Percentiles rank a stretch among this genome's conserved stretches.
phyloP scores from a whole-genome alignment of 1,140 invertebrate species.

The Bursaphelenchus mucronatus region DNA sequence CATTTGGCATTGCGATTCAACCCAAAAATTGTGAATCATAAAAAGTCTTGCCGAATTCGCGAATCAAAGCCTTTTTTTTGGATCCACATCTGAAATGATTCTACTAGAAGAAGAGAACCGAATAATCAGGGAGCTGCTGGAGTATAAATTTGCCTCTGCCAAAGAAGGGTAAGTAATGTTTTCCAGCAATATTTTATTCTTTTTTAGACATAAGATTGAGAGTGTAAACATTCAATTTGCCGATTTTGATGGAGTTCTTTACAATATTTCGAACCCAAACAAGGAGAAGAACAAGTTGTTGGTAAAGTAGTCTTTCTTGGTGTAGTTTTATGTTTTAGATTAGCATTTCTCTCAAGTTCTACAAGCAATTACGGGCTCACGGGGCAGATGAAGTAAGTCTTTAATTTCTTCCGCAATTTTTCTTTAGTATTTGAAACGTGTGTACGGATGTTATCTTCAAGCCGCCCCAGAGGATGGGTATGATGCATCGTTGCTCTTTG shows the following conservation, averaged over 20 bases:
- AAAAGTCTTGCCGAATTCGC: too few species aligned
- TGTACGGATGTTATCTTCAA: constrained; percentile 76
- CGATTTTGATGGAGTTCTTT: constrained; percentile 97
- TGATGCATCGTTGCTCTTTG: constrained; percentile 86
- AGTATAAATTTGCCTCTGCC: constrained; percentile 88
- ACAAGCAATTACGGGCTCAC: constrained; percentile 93
- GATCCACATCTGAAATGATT: constrained; percentile 73
- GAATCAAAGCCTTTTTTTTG: not conserved
- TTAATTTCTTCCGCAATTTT: constrained; percentile 16
- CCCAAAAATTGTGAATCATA: too few species aligned
- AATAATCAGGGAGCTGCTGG: constrained; percentile 89
- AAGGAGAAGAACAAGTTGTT: constrained; percentile 92
- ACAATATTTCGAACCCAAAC: constrained; percentile 94
- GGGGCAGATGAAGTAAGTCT: constrained; percentile 78
- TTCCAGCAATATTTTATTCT: constrained; percentile 16
- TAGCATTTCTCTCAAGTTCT: constrained; percentile 97
- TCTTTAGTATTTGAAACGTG: constrained; percentile 64
- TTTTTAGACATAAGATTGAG: constrained; percentile 81
- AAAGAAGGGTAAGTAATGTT: constrained; percentile 77
- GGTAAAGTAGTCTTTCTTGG: constrained; percentile 66
- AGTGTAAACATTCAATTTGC: constrained; percentile 81
- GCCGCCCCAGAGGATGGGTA: constrained; percentile 81
- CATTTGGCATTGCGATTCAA: too few species aligned
- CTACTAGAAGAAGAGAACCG: constrained; percentile 96
- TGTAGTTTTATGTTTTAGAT: constrained; percentile 69